Conservation (phyloP, 2,113 vertebrate genomes). For the Anoplopoma fimbria region DNA sequence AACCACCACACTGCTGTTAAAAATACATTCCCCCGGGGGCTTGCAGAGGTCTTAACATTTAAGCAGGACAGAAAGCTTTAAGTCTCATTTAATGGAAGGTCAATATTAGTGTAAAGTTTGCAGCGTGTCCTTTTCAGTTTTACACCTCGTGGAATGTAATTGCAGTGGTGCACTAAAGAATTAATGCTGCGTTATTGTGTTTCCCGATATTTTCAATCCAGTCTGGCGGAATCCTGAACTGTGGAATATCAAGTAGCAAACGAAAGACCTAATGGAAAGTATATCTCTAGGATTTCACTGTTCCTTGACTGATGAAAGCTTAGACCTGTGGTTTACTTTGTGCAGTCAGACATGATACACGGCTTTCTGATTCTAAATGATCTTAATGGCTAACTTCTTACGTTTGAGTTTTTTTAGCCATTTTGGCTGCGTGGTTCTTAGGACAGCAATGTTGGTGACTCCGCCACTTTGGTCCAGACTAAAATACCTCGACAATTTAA, state of each 20-base stretch:
- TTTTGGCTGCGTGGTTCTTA: not conserved
- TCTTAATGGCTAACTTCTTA: not conserved
- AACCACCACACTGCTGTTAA: conserved; percentile 66
- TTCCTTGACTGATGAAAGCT: conserved; percentile 3
- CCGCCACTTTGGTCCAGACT: not conserved
- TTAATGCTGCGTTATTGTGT: conserved; percentile 49
- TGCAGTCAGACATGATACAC: not conserved
- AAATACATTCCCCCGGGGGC: conserved; percentile 64
- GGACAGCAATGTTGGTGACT: not conserved
- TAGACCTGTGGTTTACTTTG: conserved; percentile 2
- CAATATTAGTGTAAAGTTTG: conserved; percentile 77
- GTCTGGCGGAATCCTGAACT: not conserved
- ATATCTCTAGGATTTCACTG: not conserved
- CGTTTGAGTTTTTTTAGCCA: not conserved
- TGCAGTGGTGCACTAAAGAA: conserved; percentile 33
- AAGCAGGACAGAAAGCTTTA: conserved; percentile 69
- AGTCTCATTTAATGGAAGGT: conserved; percentile 81
- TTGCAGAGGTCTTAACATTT: conserved; percentile 47
- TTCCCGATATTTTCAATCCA: conserved; percentile 23
- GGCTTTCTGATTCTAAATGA: not conserved
- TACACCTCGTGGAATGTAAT: conserved; percentile 61
- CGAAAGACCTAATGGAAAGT: not conserved
- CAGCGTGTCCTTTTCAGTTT: conserved; percentile 69
- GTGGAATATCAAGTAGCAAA: not conserved
- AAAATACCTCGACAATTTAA: not conserved